These are phyloP conservation scores for Hydriomena furcata DNA, from an alignment of 2,888 invertebrate species.

Conservation along the genomic window DNA sequence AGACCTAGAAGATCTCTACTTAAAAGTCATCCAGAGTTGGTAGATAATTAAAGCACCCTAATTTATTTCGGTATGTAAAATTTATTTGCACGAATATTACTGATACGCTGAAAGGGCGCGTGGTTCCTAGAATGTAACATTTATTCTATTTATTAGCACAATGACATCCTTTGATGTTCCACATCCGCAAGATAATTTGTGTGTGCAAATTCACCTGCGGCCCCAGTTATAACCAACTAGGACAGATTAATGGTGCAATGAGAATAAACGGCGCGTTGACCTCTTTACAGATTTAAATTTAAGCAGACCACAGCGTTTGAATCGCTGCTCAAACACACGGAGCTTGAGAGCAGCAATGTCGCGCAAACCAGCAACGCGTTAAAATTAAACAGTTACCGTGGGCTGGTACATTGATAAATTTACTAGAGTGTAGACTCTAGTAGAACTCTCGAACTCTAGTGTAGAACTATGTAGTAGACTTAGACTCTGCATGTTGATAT, in stretches of 20 bases:
- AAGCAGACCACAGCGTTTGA: constrained; percentile 50
- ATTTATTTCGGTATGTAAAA: too few species aligned
- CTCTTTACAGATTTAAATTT: constrained; percentile 53
- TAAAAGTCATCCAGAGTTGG: too few species aligned
- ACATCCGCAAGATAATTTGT: constrained; percentile 27
- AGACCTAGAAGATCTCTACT: too few species aligned
- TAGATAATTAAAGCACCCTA: too few species aligned
- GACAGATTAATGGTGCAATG: constrained; percentile 30
- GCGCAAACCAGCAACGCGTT: constrained; percentile 47
- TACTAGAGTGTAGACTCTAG: too few species aligned
- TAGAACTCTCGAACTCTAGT: too few species aligned
- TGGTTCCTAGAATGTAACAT: too few species aligned
- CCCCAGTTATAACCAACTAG: constrained; percentile 17
- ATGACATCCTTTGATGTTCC: constrained; percentile 23
- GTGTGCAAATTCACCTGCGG: constrained; percentile 9
- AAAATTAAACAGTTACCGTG: constrained; percentile 53
- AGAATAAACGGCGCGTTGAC: constrained; percentile 43
- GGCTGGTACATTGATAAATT: too few species aligned
- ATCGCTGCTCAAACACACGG: constrained; percentile 54
- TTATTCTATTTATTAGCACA: neutral
- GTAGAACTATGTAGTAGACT: too few species aligned
- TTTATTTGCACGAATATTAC: too few species aligned
- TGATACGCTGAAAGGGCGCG: too few species aligned
- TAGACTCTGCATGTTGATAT: too few species aligned
- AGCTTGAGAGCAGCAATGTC: constrained; percentile 32